Evolutionary conservation across 1,140 invertebrate species (phyloP).

Genomic region (Brachionus asplanchnoidis): DNA sequence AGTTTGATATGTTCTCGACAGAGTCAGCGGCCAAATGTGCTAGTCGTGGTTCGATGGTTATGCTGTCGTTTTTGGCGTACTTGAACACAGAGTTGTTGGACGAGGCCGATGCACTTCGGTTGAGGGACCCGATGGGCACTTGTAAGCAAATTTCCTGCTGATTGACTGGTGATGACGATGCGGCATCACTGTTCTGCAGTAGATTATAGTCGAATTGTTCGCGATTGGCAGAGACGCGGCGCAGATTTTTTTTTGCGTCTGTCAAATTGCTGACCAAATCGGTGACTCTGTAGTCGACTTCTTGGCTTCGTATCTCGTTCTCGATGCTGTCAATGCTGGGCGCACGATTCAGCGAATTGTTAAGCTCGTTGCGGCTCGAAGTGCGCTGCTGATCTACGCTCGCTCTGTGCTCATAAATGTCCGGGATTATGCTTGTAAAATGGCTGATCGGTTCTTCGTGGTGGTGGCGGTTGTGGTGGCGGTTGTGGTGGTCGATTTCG

Average conservation of each 20-base stretch:
- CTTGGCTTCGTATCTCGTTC: background rate
- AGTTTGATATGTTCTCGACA: background rate
- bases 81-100: constrained; percentile 15
- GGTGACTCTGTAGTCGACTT: background rate
- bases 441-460: background rate
- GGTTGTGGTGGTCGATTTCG: background rate
- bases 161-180: background rate
- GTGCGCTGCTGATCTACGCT: background rate
- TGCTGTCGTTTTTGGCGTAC: background rate
- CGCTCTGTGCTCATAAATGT: background rate
- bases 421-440: background rate
- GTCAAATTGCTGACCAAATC: background rate
- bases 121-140: background rate
- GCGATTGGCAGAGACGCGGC: background rate
- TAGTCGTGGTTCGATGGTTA: background rate
- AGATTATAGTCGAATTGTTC: background rate
- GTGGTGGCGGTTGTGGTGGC: too few species aligned
- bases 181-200: background rate
- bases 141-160: background rate
- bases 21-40: background rate
- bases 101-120: background rate
- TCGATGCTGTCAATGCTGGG: constrained; percentile 1
- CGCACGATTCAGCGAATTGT: background rate
- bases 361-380: background rate
- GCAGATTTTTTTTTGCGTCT: background rate